Percentiles rank a stretch among this genome's conserved stretches.
Conservation (phyloP, 2,113 vertebrate species). For the Sclerurus mexicanus region DNA sequence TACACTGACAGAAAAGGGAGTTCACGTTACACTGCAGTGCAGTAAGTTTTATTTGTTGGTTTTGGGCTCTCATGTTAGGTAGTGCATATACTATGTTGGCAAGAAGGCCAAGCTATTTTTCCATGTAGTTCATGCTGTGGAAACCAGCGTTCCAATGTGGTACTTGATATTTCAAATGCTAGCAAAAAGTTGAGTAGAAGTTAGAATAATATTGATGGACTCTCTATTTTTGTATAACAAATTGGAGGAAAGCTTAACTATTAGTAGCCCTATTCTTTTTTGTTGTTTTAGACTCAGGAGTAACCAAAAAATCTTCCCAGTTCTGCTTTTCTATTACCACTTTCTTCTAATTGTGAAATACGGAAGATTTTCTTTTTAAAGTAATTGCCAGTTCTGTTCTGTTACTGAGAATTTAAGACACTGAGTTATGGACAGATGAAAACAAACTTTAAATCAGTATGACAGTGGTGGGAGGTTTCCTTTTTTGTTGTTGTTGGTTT, state of each 20-base stretch:
- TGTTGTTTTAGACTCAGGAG: not conserved
- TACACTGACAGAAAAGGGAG: conserved; percentile 47
- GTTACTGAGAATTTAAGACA: not conserved
- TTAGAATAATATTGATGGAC: conserved; percentile 25
- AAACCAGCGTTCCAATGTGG: conserved; percentile 10
- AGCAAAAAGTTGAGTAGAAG: conserved; percentile 35
- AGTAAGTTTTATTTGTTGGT: conserved; percentile 52
- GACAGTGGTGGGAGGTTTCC: not conserved
- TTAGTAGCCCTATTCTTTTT: not conserved
- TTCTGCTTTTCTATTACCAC: not conserved
- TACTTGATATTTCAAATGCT: conserved; percentile 39
- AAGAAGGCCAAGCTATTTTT: conserved; percentile 31
- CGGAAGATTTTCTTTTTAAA: not conserved
- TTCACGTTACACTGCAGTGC: conserved; percentile 5
- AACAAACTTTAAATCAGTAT: not conserved
- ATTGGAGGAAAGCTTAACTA: not conserved
- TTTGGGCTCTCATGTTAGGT: conserved; percentile 42
- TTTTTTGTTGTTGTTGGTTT: not conserved
- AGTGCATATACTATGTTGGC: conserved; percentile 33
- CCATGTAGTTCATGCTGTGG: conserved; percentile 57
- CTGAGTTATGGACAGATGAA: not conserved
- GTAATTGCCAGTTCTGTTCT: not conserved
- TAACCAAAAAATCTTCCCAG: not conserved
- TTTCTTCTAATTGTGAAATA: not conserved
- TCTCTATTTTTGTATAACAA: not conserved